Evolutionary conservation across 2,113 vertebrate species (phyloP).

Genomic region (Pedionomus torquatus): DNA sequence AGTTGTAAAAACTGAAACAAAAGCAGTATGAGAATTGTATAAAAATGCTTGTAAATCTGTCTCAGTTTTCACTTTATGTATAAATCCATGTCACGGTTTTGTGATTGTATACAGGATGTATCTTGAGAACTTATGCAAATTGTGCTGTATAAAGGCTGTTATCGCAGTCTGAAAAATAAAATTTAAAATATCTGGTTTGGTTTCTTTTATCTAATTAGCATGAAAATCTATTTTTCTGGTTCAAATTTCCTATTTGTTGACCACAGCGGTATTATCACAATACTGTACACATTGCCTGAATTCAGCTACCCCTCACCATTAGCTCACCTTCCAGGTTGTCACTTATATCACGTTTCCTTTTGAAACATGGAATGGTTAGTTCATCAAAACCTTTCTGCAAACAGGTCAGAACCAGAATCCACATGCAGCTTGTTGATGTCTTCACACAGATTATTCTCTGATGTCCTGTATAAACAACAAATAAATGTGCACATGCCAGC

Average conservation of each 20-base stretch:
- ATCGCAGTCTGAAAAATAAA: constrained; percentile 93
- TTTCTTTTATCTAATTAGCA: neutral
- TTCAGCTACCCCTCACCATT: neutral
- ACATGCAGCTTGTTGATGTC: neutral
- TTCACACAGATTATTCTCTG: neutral
- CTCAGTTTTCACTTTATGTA: constrained; percentile 92
- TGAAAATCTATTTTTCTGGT: neutral
- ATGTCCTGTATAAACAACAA: neutral
- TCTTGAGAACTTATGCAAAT: constrained; percentile 93
- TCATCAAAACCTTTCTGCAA: neutral
- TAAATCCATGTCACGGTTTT: constrained; percentile 93
- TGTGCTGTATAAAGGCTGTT: constrained; percentile 94
- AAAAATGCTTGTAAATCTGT: constrained; percentile 95
- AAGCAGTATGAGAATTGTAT: constrained; percentile 84
- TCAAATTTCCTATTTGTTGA: neutral
- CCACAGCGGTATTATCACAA: neutral
- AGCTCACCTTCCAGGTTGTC: neutral
- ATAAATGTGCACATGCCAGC: neutral
- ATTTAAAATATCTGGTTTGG: constrained; percentile 81
- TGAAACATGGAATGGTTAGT: neutral
- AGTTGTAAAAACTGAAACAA: constrained; percentile 83
- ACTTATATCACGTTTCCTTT: neutral
- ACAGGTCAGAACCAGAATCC: neutral
- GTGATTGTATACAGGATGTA: constrained; percentile 97
- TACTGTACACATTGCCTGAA: neutral